phyloP scores from a whole-genome alignment of 2,797 vertebrate genomes.

The Schizopygopsis malacanthus region DNA sequence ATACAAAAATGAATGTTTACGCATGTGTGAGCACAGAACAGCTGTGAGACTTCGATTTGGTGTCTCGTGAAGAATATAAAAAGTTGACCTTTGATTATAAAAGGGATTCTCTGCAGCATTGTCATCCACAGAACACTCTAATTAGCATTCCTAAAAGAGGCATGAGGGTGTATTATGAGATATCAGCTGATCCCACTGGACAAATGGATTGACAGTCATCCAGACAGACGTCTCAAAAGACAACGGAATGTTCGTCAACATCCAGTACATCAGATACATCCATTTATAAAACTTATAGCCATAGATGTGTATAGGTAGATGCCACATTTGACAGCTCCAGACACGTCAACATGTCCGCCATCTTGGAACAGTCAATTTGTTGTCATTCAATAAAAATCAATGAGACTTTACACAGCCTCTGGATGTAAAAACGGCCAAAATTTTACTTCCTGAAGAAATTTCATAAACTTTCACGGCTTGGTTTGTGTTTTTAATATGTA shows the following conservation, averaged over 20 bases:
- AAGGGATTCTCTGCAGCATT: conserved; percentile 51
- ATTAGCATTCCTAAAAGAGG: conserved; percentile 26
- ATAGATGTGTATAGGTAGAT: background rate
- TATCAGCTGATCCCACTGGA: conserved; percentile 18
- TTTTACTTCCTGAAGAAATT: background rate
- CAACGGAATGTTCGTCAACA: background rate
- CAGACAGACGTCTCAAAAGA: conserved; percentile 42
- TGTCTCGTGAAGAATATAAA: conserved; percentile 49
- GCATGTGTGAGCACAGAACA: conserved; percentile 30
- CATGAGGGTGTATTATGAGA: conserved; percentile 20
- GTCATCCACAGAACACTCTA: conserved; percentile 28
- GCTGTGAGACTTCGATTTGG: conserved; percentile 47
- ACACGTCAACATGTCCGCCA: background rate
- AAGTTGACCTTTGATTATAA: conserved; percentile 47
- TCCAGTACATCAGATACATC: background rate
- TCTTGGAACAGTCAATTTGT: too few relatives aligned
- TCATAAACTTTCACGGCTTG: background rate
- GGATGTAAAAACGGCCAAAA: background rate
- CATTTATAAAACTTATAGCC: background rate
- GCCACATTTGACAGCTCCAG: background rate
- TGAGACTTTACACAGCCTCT: background rate
- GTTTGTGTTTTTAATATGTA: background rate
- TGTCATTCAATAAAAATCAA: too few relatives aligned
- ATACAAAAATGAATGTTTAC: conserved; percentile 19
- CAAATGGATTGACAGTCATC: conserved; percentile 40